Percentiles rank a stretch among this genome's conserved stretches.
These are phyloP conservation scores for Suillia variegata DNA, from an alignment of 2,888 invertebrate genomes.

Conservation along the genomic window DNA sequence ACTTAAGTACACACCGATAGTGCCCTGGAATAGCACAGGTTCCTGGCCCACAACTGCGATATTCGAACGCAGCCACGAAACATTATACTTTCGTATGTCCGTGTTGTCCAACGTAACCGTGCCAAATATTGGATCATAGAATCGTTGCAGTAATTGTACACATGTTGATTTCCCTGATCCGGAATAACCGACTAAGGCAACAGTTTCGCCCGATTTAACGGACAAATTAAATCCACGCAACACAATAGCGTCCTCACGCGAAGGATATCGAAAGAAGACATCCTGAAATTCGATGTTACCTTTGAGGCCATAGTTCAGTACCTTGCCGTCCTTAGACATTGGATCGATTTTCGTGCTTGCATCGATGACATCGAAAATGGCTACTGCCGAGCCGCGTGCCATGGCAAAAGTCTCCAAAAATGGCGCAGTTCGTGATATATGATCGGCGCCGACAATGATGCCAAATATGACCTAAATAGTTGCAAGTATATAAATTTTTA, in stretches of 20 bases:
- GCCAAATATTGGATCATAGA: constrained; percentile 69
- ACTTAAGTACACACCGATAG: constrained; percentile 65
- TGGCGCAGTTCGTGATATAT: constrained; percentile 73
- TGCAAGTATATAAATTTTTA: background rate
- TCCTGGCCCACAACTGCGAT: constrained; percentile 88
- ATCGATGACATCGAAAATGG: constrained; percentile 77
- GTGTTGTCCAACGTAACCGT: constrained; percentile 66
- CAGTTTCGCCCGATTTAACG: constrained; percentile 69
- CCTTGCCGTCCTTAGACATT: constrained; percentile 69
- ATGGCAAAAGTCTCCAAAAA: constrained; percentile 74
- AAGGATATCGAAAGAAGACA: constrained; percentile 76
- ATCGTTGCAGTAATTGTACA: constrained; percentile 72
- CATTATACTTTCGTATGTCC: constrained; percentile 71
- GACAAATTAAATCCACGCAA: constrained; percentile 69
- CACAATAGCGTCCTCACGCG: constrained; percentile 72
- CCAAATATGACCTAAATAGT: constrained; percentile 66
- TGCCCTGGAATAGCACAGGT: constrained; percentile 80
- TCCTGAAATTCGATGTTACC: constrained; percentile 73
- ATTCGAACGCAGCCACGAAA: constrained; percentile 73
- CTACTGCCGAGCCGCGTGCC: constrained; percentile 74
- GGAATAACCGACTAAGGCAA: constrained; percentile 74
- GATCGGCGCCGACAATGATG: constrained; percentile 75
- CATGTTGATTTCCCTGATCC: constrained; percentile 84
- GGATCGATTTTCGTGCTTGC: constrained; percentile 74
- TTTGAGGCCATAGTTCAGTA: constrained; percentile 60